Percentiles rank a stretch among this genome's conserved stretches.
These are phyloP conservation scores for Malurus cyaneus DNA, from an alignment of 2,113 vertebrate genomes.

Conservation along the genomic window DNA sequence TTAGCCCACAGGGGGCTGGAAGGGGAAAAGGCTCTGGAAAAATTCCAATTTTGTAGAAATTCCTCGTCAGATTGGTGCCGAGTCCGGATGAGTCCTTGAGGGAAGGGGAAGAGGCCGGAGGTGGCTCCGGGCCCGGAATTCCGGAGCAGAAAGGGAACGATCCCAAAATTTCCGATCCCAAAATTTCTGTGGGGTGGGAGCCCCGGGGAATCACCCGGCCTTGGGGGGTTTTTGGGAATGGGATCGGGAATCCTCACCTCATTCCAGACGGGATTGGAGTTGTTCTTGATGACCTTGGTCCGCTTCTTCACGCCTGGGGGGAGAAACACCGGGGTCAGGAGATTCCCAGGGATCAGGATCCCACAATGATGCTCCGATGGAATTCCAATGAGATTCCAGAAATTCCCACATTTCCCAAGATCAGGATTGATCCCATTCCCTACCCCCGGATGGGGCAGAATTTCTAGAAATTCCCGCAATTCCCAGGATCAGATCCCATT, in stretches of 20 bases:
- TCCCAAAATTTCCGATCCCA: background rate
- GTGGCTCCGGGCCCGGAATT: background rate
- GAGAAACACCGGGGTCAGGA: background rate
- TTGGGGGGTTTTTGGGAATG: accelerated
- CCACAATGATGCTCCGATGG: background rate
- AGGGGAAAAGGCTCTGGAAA: background rate
- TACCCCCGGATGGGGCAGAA: too few species aligned
- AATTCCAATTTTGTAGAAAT: background rate
- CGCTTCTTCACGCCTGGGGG: slow-evolving; percentile 91
- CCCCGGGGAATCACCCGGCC: accelerated
- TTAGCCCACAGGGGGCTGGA: accelerated
- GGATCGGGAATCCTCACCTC: slow-evolving; percentile 74
- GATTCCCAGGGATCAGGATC: background rate
- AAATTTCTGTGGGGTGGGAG: accelerated
- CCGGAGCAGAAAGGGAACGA: accelerated
- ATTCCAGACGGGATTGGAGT: slow-evolving; percentile 92
- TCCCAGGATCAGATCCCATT: background rate
- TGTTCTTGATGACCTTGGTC: slow-evolving; percentile 96
- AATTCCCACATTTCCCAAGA: background rate
- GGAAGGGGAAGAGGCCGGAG: background rate
- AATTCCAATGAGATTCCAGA: background rate
- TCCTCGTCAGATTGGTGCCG: accelerated
- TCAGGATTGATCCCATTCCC: accelerated
- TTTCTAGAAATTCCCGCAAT: too few species aligned
- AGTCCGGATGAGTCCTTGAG: background rate